Conservation (phyloP, 2,113 vertebrate species). For the Brachirus orientalis region DNA sequence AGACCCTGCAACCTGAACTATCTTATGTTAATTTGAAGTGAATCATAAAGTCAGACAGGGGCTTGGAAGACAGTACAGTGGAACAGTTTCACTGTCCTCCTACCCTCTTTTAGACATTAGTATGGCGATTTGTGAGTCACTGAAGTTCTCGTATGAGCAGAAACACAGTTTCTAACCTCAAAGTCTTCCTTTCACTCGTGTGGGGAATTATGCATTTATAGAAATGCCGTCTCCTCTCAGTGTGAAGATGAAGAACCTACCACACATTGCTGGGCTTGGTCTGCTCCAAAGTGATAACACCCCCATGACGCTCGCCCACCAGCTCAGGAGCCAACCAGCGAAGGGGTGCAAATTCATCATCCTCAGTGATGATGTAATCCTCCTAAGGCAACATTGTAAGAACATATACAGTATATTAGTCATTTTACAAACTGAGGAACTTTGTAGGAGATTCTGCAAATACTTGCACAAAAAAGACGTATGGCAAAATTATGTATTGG, state of each 20-base stretch:
- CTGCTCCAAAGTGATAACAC: constrained; percentile 90
- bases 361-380: constrained; percentile 95
- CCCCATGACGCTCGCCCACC: constrained; percentile 92
- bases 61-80: no score
- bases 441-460: background rate
- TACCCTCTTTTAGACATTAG: no score
- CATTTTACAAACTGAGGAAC: background rate
- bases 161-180: no score
- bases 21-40: no score
- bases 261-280: constrained; percentile 95
- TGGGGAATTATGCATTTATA: no score
- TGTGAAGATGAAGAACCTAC: constrained; percentile 78
- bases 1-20: no score
- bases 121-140: no score
- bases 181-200: no score
- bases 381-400: constrained; percentile 79
- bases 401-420: constrained; percentile 5
- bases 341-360: constrained; percentile 89
- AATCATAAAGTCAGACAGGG: no score
- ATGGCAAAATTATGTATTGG: constrained; percentile 1
- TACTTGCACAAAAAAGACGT: background rate
- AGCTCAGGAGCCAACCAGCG: constrained; percentile 97
- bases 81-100: no score
- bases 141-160: no score
- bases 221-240: background rate